A percentile compares a stretch with the other conserved stretches of the same genome.
phyloP scores from a whole-genome alignment of 2,888 invertebrate genomes.

The Nymphalis polychloros region DNA sequence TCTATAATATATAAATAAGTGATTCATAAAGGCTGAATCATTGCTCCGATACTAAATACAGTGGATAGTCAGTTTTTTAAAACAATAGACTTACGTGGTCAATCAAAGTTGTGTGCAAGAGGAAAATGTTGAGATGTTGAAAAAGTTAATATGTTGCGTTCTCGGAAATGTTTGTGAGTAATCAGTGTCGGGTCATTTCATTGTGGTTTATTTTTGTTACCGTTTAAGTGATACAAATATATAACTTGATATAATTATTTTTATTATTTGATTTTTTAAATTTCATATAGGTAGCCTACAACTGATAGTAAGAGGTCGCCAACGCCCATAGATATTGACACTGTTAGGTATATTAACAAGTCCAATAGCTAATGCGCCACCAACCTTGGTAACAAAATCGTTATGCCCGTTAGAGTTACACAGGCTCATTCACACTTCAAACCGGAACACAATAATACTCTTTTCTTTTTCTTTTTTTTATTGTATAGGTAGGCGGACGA shows the following conservation, averaged over 20 bases:
- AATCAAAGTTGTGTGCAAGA: conserved; percentile 20
- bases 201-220: background rate
- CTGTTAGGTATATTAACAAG: no score
- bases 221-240: background rate
- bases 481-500: no score
- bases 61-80: conserved; percentile 1
- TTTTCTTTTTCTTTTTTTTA: no score
- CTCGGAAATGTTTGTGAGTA: conserved; percentile 29
- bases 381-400: no score
- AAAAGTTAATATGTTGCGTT: background rate
- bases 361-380: no score
- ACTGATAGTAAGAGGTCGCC: no score
- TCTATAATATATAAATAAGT: no score
- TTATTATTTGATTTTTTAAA: background rate
- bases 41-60: background rate
- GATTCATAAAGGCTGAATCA: background rate
- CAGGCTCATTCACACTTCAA: no score
- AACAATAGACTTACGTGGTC: conserved; percentile 26
- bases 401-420: no score
- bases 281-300: background rate
- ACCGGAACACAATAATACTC: no score
- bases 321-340: no score
- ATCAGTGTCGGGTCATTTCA: conserved; percentile 12
- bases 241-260: background rate
- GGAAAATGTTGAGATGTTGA: conserved; percentile 22